Evolutionary conservation across 1,140 invertebrate genomes (phyloP).

Genomic region (Danaus melanippus): DNA sequence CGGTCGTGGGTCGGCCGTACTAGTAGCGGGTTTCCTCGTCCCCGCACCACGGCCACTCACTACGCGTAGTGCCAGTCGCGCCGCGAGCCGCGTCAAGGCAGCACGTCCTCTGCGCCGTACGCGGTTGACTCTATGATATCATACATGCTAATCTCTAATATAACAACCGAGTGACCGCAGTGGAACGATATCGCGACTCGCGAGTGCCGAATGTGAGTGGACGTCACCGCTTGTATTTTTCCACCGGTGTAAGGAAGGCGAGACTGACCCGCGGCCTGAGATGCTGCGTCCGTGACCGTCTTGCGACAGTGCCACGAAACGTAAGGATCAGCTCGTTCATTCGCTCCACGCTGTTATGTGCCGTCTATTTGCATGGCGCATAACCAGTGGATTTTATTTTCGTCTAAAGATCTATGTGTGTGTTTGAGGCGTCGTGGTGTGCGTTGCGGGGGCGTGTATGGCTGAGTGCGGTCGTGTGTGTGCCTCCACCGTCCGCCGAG

Average conservation of each 20-base stretch:
- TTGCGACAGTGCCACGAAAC: constrained; percentile 67
- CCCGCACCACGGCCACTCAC: constrained; percentile 67
- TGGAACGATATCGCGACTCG: constrained; percentile 45
- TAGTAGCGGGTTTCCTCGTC: constrained; percentile 66
- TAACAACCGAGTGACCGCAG: constrained; percentile 63
- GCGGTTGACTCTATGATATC: constrained; percentile 41
- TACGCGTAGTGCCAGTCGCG: constrained; percentile 67
- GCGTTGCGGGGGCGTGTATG: constrained; percentile 36
- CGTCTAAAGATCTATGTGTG: constrained; percentile 56
- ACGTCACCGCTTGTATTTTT: constrained; percentile 58
- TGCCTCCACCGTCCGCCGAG: constrained; percentile 44
- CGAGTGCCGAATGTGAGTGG: constrained; percentile 62
- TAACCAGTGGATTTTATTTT: constrained; percentile 70
- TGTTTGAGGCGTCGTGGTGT: constrained; percentile 39
- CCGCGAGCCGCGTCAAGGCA: constrained; percentile 59
- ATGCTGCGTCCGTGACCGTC: constrained; percentile 68
- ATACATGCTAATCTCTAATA: constrained; percentile 68
- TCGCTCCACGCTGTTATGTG: constrained; percentile 49
- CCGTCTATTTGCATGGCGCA: constrained; percentile 68
- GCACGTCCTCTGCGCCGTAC: constrained; percentile 31
- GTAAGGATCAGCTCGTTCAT: constrained; percentile 64
- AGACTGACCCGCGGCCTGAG: constrained; percentile 56
- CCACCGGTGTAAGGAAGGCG: constrained; percentile 45
- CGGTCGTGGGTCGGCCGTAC: constrained; percentile 45
- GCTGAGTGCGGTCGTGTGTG: constrained; percentile 26